phyloP scores from a whole-genome alignment of 2,888 invertebrate species.

The Aquatica leii region DNA sequence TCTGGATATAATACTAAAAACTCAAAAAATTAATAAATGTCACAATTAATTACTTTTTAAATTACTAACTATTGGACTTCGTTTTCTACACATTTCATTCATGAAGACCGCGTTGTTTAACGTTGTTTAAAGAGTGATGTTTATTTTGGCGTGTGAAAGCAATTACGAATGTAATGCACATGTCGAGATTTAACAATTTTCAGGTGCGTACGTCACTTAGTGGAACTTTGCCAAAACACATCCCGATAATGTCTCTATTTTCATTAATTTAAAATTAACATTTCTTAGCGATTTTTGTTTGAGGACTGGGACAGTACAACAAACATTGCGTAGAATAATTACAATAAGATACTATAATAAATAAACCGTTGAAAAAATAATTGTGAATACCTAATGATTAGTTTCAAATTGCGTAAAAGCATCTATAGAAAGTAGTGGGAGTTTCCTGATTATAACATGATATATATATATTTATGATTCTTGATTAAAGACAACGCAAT shows the following conservation, averaged over 20 bases:
- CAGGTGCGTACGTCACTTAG: not conserved
- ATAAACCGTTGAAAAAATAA: slow-evolving; percentile 6
- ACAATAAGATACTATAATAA: slow-evolving; percentile 2
- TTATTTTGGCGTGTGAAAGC: slow-evolving; percentile 22
- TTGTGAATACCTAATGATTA: slow-evolving; percentile 3
- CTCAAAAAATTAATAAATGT: no score
- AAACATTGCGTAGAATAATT: not conserved
- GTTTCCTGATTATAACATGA: not conserved
- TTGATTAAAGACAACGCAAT: slow-evolving; percentile 5
- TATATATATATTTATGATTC: slow-evolving; percentile 10
- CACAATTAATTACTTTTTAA: no score
- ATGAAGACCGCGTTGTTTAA: slow-evolving; percentile 7
- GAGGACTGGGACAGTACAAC: no score
- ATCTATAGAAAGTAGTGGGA: slow-evolving; percentile 9
- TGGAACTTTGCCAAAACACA: slow-evolving; percentile 1
- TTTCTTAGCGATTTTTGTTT: no score
- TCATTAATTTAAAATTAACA: no score
- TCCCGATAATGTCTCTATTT: no score
- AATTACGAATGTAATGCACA: slow-evolving; percentile 18
- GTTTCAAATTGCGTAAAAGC: slow-evolving; percentile 6
- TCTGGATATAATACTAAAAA: no score
- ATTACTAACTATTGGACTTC: no score
- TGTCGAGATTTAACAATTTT: slow-evolving; percentile 3
- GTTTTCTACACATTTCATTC: slow-evolving; percentile 1
- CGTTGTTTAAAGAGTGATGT: slow-evolving; percentile 9